phyloP scores from a whole-genome alignment of 2,797 vertebrate genomes.

The Ibycter americanus region DNA sequence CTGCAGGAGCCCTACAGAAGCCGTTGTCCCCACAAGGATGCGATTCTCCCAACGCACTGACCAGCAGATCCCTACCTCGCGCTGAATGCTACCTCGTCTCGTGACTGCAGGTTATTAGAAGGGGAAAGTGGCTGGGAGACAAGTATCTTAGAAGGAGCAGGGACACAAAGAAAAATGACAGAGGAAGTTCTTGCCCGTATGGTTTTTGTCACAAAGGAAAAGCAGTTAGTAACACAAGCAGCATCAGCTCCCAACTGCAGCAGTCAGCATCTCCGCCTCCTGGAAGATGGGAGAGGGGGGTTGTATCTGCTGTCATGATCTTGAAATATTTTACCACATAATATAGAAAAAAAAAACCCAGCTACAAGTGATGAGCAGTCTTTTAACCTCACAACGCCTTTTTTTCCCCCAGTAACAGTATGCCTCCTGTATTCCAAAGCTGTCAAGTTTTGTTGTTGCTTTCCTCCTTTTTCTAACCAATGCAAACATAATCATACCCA shows the following conservation, averaged over 20 bases:
- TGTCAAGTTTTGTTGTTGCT: neutral
- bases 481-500: neutral
- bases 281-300: neutral
- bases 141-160: neutral
- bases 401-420: neutral
- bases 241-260: neutral
- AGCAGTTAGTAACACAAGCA: neutral
- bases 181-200: neutral
- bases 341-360: neutral
- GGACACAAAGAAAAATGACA: neutral
- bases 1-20: neutral
- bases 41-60: neutral
- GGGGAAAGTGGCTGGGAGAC: neutral
- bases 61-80: neutral
- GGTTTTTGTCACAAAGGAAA: neutral
- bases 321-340: neutral
- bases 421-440: neutral
- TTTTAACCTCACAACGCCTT: neutral
- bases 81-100: neutral
- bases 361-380: neutral
- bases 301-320: neutral
- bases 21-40: neutral
- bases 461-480: neutral
- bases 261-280: neutral
- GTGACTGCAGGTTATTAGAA: neutral